Percentiles rank a stretch among this genome's conserved stretches.
Conservation (phyloP, 2,888 invertebrate genomes). For the Tetanocera ferruginea region DNA sequence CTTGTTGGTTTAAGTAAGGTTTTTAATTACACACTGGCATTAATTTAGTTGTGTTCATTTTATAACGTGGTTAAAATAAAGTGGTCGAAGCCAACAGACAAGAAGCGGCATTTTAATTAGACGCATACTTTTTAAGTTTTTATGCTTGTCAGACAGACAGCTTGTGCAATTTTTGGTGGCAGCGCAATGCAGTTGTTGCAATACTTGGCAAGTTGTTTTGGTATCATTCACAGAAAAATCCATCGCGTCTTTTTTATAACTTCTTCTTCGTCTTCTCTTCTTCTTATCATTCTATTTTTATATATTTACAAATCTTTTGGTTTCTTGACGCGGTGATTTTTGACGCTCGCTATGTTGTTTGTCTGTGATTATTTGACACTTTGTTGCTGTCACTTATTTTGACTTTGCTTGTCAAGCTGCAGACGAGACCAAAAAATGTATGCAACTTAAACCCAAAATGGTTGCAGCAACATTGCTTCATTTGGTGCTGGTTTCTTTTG, state of each 20-base stretch:
- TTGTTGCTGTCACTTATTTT: conserved; percentile 13
- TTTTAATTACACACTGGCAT: no score
- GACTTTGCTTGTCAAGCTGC: neutral
- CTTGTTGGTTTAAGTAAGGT: no score
- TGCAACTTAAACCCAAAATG: neutral
- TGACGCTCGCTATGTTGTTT: no score
- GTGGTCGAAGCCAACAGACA: neutral
- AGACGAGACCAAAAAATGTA: neutral
- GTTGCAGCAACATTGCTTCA: neutral
- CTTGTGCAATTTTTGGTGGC: neutral
- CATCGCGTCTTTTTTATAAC: neutral
- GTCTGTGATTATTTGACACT: conserved; percentile 5
- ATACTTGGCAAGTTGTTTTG: neutral
- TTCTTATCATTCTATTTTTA: neutral
- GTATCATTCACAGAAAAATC: neutral
- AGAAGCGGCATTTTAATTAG: conserved; percentile 1
- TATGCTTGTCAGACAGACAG: neutral
- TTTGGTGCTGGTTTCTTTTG: conserved; percentile 9
- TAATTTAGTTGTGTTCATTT: no score
- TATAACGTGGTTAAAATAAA: no score
- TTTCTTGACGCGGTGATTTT: no score
- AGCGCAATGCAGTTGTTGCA: neutral
- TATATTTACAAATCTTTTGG: no score
- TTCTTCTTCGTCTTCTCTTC: neutral
- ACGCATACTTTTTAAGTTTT: neutral